Percentiles rank a stretch among this genome's conserved stretches.
These are phyloP conservation scores for Staurois parvus DNA, from an alignment of 2,797 vertebrate species.

Conservation along the genomic window DNA sequence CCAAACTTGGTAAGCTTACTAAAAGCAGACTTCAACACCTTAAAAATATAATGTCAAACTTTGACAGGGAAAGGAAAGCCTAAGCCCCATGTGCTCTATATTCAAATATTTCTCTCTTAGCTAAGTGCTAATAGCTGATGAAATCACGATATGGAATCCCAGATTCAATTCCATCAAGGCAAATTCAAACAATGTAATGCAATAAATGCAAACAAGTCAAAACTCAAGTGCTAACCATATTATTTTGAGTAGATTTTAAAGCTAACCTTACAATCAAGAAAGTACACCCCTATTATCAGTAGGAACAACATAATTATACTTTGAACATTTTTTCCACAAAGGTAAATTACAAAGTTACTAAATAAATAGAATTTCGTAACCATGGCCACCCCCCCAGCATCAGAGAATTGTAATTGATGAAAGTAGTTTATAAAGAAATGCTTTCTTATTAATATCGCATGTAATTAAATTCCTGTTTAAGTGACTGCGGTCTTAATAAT, in stretches of 20 bases:
- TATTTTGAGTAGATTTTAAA: constrained; percentile 18
- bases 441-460: constrained; percentile 34
- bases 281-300: constrained; percentile 43
- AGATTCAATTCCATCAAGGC: constrained; percentile 4
- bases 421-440: constrained; percentile 25
- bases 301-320: constrained; percentile 47
- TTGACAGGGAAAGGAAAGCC: constrained; percentile 5
- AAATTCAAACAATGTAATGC: constrained; percentile 13
- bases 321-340: constrained; percentile 47
- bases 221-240: constrained; percentile 6
- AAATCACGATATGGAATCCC: constrained; percentile 1
- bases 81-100: neutral
- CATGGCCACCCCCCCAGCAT: constrained; percentile 2
- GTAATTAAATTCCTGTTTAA: constrained; percentile 47
- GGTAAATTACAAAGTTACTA: constrained; percentile 48
- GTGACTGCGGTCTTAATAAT: constrained; percentile 30
- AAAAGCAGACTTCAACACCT: constrained; percentile 19
- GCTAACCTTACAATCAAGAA: constrained; percentile 42
- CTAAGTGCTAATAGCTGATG: constrained; percentile 22
- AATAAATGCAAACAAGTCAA: constrained; percentile 19
- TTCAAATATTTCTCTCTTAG: constrained; percentile 10
- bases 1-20: constrained; percentile 59
- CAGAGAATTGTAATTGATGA: constrained; percentile 16
- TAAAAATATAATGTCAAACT: constrained; percentile 33
- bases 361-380: constrained; percentile 37